Evolutionary conservation across 2,113 vertebrate species (phyloP).

Genomic region (Heteronetta atricapilla): DNA sequence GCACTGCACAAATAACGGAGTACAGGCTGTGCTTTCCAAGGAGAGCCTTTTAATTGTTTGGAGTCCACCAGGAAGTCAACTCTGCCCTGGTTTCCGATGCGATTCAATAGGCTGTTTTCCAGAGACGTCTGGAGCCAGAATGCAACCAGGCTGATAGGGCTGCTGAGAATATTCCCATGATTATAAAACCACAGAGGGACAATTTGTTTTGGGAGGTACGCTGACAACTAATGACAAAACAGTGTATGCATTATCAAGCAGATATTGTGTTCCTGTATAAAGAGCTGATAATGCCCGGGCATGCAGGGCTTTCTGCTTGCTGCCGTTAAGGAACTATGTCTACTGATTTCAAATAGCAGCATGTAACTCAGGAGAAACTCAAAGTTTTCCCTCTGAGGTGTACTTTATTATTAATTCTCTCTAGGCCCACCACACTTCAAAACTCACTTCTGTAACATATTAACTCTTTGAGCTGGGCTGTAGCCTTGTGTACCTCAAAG

Average conservation of each 20-base stretch:
- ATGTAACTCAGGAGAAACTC: background rate
- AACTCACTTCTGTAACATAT: background rate
- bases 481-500: background rate
- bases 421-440: background rate
- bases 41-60: slow-evolving; percentile 64
- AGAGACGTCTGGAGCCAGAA: slow-evolving; percentile 59
- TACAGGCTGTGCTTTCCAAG: slow-evolving; percentile 61
- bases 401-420: background rate
- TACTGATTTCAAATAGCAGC: background rate
- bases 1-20: slow-evolving; percentile 62
- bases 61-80: slow-evolving; percentile 75
- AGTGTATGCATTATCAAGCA: slow-evolving; percentile 7
- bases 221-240: slow-evolving; percentile 1
- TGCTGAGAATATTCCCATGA: slow-evolving; percentile 45
- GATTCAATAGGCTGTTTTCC: slow-evolving; percentile 74
- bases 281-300: slow-evolving; percentile 27
- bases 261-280: slow-evolving; percentile 17
- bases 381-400: background rate
- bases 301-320: background rate
- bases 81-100: slow-evolving; percentile 72
- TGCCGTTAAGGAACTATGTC: background rate
- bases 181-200: slow-evolving; percentile 44
- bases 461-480: background rate
- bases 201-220: slow-evolving; percentile 28
- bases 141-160: background rate